These are phyloP conservation scores for Rhingia campestris DNA, from an alignment of 2,888 invertebrate genomes.

Conservation along the genomic window DNA sequence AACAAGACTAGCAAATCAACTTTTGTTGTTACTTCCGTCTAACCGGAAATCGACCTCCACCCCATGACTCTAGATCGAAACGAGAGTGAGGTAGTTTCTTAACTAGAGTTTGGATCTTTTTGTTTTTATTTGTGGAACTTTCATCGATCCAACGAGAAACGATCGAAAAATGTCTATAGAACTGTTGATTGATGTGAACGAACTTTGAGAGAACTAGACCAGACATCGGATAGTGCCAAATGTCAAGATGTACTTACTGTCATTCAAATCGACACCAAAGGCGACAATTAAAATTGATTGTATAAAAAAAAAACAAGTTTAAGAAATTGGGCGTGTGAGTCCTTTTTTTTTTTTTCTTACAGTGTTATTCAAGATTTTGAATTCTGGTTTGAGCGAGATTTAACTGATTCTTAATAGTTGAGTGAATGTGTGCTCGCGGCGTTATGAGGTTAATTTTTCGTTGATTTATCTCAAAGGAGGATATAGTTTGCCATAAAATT, in stretches of 20 bases:
- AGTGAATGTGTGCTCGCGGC: not conserved
- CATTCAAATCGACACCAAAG: conserved; percentile 53
- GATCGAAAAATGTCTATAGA: conserved; percentile 1
- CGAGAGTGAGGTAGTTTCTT: conserved; percentile 20
- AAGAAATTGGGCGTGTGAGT: conserved; percentile 23
- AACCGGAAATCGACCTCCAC: conserved; percentile 35
- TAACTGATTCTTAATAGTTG: conserved; percentile 13
- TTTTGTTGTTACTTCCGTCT: conserved; percentile 47
- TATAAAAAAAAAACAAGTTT: conserved; percentile 52
- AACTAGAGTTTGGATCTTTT: conserved; percentile 12
- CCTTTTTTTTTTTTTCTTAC: conserved; percentile 37
- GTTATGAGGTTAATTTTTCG: not conserved
- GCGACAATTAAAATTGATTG: conserved; percentile 37
- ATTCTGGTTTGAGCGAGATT: conserved; percentile 64
- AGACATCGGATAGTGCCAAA: conserved; percentile 47
- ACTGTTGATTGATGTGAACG: conserved; percentile 32
- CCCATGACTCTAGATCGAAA: conserved; percentile 8
- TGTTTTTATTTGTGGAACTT: conserved; percentile 5
- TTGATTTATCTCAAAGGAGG: too few relatives aligned
- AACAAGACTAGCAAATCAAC: conserved; percentile 38
- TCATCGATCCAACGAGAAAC: not conserved
- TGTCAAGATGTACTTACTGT: conserved; percentile 64
- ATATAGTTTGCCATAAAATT: too few relatives aligned
- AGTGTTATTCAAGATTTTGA: conserved; percentile 29
- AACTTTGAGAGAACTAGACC: conserved; percentile 29